These are phyloP conservation scores for Gnatocerus cornutus DNA, from an alignment of 2,888 invertebrate species.

Conservation along the genomic window DNA sequence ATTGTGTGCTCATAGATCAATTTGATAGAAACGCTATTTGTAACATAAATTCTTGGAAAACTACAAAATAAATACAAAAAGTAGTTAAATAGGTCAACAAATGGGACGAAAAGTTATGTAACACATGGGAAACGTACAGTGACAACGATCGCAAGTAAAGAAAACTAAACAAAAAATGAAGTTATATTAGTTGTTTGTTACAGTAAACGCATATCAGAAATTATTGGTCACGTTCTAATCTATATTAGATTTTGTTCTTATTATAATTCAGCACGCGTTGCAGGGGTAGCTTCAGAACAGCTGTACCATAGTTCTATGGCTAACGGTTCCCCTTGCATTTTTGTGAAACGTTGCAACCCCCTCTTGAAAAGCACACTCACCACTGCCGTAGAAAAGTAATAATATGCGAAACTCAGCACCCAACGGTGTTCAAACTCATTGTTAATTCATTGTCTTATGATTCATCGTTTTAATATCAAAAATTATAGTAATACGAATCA, in stretches of 20 bases:
- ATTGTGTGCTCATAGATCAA: no score
- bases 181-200: no score
- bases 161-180: no score
- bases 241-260: slow-evolving; percentile 15
- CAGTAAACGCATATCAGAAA: no score
- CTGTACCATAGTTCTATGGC: slow-evolving; percentile 46
- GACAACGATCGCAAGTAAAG: no score
- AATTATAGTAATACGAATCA: neutral
- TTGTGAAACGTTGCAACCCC: slow-evolving; percentile 29
- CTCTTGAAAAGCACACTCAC: slow-evolving; percentile 16
- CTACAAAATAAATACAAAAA: no score
- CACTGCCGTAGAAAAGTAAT: neutral
- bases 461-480: neutral
- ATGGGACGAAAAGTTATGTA: no score
- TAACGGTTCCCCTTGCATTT: slow-evolving; percentile 24
- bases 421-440: slow-evolving; percentile 3
- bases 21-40: no score
- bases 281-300: slow-evolving; percentile 53
- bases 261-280: slow-evolving; percentile 49
- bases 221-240: slow-evolving; percentile 3
- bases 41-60: no score
- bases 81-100: no score
- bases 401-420: slow-evolving; percentile 9
- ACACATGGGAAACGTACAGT: no score
- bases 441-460: slow-evolving; percentile 1